phyloP scores from a whole-genome alignment of 2,797 vertebrate genomes.

The Aulostomus chinensis region DNA sequence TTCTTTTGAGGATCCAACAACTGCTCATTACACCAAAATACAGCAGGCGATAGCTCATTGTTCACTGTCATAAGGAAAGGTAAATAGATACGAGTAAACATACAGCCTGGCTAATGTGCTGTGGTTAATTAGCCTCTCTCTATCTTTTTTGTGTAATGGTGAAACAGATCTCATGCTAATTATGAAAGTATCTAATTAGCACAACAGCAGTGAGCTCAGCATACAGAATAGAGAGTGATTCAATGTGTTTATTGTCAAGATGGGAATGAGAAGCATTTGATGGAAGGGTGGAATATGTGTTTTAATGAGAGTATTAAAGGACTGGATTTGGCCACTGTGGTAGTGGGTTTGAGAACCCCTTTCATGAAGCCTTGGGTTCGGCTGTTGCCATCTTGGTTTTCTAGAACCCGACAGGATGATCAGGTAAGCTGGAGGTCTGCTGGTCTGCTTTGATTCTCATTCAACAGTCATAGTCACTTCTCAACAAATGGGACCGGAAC shows the following conservation, averaged over 20 bases:
- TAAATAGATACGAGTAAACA: constrained; percentile 52
- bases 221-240: constrained; percentile 19
- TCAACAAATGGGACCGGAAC: no score
- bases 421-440: no score
- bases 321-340: no score
- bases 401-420: no score
- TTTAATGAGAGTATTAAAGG: no score
- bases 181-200: constrained; percentile 60
- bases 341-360: no score
- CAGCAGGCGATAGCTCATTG: background rate
- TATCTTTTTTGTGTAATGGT: constrained; percentile 56
- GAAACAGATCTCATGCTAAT: constrained; percentile 58
- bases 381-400: no score
- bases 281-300: no score
- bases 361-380: background rate
- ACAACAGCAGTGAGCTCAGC: constrained; percentile 8
- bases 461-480: no score
- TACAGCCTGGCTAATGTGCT: constrained; percentile 44
- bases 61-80: constrained; percentile 16
- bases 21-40: constrained; percentile 11
- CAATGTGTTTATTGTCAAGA: constrained; percentile 25
- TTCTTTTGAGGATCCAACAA: constrained; percentile 8
- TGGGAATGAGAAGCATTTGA: no score
- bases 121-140: constrained; percentile 64
- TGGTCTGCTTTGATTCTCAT: no score